Evolutionary conservation across 2,797 vertebrate species (phyloP), one percentile per base, ranked within the genome.

Genomic region (Cyclura pinguis): DNA sequence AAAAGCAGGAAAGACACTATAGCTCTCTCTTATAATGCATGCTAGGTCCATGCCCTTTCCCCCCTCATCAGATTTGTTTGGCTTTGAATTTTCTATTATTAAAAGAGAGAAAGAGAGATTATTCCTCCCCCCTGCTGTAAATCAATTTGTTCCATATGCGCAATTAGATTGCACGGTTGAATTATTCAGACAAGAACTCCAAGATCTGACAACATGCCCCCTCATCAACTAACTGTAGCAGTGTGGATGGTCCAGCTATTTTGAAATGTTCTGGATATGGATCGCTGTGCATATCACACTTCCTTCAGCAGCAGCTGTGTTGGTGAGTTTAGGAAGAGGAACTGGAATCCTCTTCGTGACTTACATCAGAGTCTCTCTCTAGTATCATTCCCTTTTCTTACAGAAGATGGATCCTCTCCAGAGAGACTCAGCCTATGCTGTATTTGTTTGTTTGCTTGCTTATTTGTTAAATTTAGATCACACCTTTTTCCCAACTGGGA

Each of bases 121-220:
- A 82, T 90, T 86, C 74, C 35, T 77, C 47, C 59, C 59, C 64
- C n/a, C 80, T 35, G 85, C 80, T 91, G 73, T n/a, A 84, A 84
- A 91, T 91, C 73, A 84, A 67, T 87, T 88, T 91, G 80, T 55
- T 38, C 80, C 72, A 64, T 78, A 77, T 59, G 35, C 57, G 73
- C 85, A 87, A 91, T 91, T 91, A 91, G 81, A 87, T 69, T 80
- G 78, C 74, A 91, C 35, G 52, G 35, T 14, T 84, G 64, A 84
- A 84, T 91, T 80, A 88, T 87, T 20, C 72, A 76, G 89, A 74
- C 80, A 84, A 67, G 78, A 84, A 76, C 27, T 10, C 82, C 67
- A 47, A 32, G 24, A 62, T 67, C 22, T 47, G n/a, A 77, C 80
- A 84, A 88, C 73, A 78, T 35, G 55, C 38, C 4, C 42, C 73